These are phyloP conservation scores for Leptosomus discolor DNA, from an alignment of 2,113 vertebrate species.

Conservation along the genomic window DNA sequence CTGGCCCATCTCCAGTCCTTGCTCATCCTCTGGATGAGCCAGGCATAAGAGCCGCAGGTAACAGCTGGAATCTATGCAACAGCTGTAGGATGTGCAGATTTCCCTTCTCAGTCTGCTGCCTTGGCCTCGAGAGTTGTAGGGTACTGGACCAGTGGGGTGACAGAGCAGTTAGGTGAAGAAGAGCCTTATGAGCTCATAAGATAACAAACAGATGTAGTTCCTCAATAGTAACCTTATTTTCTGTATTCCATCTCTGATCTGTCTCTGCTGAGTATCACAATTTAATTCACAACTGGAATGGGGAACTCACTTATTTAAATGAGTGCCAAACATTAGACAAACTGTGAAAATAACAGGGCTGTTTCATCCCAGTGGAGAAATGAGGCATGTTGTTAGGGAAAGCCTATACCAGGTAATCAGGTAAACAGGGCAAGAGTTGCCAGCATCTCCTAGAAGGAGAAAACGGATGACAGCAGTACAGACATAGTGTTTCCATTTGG, in stretches of 20 bases:
- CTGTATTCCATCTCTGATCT: background rate
- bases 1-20: background rate
- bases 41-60: background rate
- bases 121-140: background rate
- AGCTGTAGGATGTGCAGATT: background rate
- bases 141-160: background rate
- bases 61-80: background rate
- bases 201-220: background rate
- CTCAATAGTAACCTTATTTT: background rate
- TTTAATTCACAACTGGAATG: background rate
- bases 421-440: background rate
- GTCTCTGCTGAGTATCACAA: background rate
- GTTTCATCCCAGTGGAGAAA: background rate
- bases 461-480: background rate
- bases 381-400: background rate
- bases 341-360: background rate
- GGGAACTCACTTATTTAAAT: background rate
- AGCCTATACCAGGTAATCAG: background rate
- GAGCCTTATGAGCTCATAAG: background rate
- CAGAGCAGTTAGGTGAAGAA: background rate
- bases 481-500: background rate
- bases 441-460: background rate
- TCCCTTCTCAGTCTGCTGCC: background rate
- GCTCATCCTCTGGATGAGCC: background rate
- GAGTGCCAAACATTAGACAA: background rate